Conservation (phyloP, 2,113 vertebrate genomes). For the Prietella phreatophila region DNA sequence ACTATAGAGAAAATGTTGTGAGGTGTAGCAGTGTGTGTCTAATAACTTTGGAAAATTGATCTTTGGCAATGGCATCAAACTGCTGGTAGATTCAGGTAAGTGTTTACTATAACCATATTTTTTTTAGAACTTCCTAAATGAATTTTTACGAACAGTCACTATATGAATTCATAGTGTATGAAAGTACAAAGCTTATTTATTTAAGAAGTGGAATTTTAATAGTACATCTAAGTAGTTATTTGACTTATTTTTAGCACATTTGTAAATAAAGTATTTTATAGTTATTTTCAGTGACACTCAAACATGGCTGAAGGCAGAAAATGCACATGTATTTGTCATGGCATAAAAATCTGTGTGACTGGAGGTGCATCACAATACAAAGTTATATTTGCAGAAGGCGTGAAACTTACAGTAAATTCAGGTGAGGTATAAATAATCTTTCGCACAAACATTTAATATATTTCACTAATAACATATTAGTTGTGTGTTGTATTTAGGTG, state of each 20-base stretch:
- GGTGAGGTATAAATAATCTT: slow-evolving; percentile 18
- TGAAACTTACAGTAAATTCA: slow-evolving; percentile 43
- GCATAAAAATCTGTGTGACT: slow-evolving; percentile 37
- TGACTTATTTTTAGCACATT: neutral
- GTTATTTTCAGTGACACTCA: neutral
- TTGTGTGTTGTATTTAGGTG: neutral
- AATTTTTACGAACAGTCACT: neutral
- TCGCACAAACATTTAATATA: neutral
- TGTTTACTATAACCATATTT: neutral
- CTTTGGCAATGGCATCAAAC: slow-evolving; percentile 46
- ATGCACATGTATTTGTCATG: slow-evolving; percentile 12
- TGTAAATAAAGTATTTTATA: neutral
- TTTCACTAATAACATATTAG: neutral
- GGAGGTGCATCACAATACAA: slow-evolving; percentile 9
- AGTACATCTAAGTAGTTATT: neutral
- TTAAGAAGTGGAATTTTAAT: neutral
- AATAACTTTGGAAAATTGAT: slow-evolving; percentile 11
- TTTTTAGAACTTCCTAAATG: neutral
- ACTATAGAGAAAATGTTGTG: neutral
- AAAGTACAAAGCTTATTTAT: neutral
- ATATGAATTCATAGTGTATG: neutral
- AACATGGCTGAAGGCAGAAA: neutral
- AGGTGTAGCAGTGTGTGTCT: slow-evolving; percentile 14
- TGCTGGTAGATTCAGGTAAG: slow-evolving; percentile 47
- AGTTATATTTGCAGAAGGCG: slow-evolving; percentile 48